Conservation (phyloP, 2,888 invertebrate species). For the Willowsia nigromaculata region DNA sequence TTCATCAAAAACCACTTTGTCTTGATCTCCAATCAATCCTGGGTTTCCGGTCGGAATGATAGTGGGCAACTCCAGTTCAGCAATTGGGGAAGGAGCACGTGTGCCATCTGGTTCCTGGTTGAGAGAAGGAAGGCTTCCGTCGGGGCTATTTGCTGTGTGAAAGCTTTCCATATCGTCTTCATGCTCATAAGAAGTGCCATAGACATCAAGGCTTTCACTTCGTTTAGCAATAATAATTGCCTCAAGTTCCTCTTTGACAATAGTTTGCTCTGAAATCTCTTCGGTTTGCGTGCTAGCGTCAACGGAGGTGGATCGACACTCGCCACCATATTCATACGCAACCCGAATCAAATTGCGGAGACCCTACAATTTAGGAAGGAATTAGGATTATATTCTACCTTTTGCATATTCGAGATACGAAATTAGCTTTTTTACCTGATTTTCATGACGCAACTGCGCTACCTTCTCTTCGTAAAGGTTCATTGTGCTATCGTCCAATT, state of each 20-base stretch:
- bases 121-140: not conserved
- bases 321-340: not conserved
- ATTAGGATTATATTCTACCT: no score
- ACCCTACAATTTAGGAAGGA: conserved; percentile 30
- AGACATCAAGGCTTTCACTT: not conserved
- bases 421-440: not conserved
- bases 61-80: not conserved
- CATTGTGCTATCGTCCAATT: not conserved
- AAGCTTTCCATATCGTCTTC: conserved; percentile 30
- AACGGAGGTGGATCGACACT: not conserved
- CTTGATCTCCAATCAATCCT: not conserved
- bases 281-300: conserved; percentile 21
- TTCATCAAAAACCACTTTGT: conserved; percentile 12
- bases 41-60: not conserved
- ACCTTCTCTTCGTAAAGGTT: conserved; percentile 13
- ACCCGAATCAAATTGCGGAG: conserved; percentile 7
- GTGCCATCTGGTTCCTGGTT: not conserved
- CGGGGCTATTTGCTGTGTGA: conserved; percentile 13
- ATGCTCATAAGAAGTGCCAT: not conserved
- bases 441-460: not conserved
- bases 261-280: not conserved
- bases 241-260: not conserved
- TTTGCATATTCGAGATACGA: no score
- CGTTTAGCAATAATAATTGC: not conserved
- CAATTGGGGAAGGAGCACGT: not conserved